Evolutionary conservation across 2,113 vertebrate species (phyloP), one percentile per base, ranked within the genome.

Genomic region (Acanthochromis polyacanthus): DNA sequence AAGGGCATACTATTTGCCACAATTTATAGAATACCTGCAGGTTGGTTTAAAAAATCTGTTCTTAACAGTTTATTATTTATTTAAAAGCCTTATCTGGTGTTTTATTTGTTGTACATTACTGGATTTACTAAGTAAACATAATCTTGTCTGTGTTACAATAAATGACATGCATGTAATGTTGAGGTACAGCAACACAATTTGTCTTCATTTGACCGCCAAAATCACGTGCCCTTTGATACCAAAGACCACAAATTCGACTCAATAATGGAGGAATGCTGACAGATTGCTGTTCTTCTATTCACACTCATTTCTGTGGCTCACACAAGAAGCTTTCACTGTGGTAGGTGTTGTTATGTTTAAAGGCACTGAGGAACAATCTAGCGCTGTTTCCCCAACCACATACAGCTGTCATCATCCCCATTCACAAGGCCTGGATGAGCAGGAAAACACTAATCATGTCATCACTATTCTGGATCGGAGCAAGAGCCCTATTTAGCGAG

Each of bases 391-490:
- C 78, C 69, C 53, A 2, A 46, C 74, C 83, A 3, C 84, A 78
- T 75, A 38, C 85, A 78, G 86, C 84, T 92, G 91, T 92, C 89
- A 85, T 83, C 91, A 22, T 87, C 75, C 19, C 57, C 62, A 60
- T 67, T 91, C 85, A 78, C 77, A 25, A 56, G 82, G 76, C 75
- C 83, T 50, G 32, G 88, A 83, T 69, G 80, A 86, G 83, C 84
- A 72, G 84, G 81, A 88, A 86, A 89, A 89, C 85, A 89, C 88
- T 82, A 83, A 86, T 91, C 90, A 92, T 90, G 89, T 91, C 92
- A 86, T 87, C 92, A 55, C 89, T 22, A 81, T 20, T 70, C 77
- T 30, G 79, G 65, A 57, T 56, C 40, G 63, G 68, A 86, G 84
- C 81, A 15, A 62, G 61, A 85, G 84, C 82, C 53, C 79, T 56